Evolutionary conservation across 2,888 invertebrate species (phyloP).

Genomic region (Laothoe populi): DNA sequence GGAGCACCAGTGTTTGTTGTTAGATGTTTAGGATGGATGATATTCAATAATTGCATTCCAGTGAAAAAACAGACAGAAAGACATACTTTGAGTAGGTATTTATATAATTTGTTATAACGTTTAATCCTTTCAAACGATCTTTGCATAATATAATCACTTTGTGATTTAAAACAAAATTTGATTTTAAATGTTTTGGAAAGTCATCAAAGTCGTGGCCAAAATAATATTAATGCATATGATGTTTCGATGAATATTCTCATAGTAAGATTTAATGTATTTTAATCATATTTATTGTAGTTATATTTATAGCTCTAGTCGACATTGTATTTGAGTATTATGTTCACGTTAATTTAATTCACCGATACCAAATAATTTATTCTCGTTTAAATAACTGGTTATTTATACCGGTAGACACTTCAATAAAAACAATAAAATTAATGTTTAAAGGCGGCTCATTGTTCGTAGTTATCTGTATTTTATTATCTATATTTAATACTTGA

Average conservation of each 20-base stretch:
- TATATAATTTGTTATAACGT: slow-evolving; percentile 11
- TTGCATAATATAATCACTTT: slow-evolving; percentile 2
- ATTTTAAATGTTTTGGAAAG: slow-evolving; percentile 44
- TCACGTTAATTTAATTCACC: slow-evolving; percentile 40
- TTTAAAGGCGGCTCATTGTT: slow-evolving; percentile 32
- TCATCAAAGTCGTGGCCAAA: slow-evolving; percentile 46
- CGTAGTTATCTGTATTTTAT: slow-evolving; percentile 40
- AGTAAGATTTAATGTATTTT: slow-evolving; percentile 41
- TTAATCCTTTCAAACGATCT: slow-evolving; percentile 62
- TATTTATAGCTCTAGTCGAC: slow-evolving; percentile 35
- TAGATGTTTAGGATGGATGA: slow-evolving; percentile 37
- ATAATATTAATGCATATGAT: slow-evolving; percentile 20
- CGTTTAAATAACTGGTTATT: slow-evolving; percentile 2
- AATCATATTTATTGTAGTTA: slow-evolving; percentile 46
- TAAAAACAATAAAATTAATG: background rate
- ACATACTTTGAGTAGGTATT: slow-evolving; percentile 1
- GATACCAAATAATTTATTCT: slow-evolving; percentile 31
- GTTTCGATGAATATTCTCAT: slow-evolving; percentile 38
- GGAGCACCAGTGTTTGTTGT: slow-evolving; percentile 1
- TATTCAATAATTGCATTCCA: slow-evolving; percentile 62
- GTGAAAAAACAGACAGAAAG: slow-evolving; percentile 22
- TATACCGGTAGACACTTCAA: slow-evolving; percentile 2
- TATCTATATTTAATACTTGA: slow-evolving; percentile 48
- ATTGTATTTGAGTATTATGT: slow-evolving; percentile 37
- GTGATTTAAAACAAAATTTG: slow-evolving; percentile 25